Evolutionary conservation across 2,888 invertebrate genomes (phyloP).

Genomic region (Polydrusus tereticollis): DNA sequence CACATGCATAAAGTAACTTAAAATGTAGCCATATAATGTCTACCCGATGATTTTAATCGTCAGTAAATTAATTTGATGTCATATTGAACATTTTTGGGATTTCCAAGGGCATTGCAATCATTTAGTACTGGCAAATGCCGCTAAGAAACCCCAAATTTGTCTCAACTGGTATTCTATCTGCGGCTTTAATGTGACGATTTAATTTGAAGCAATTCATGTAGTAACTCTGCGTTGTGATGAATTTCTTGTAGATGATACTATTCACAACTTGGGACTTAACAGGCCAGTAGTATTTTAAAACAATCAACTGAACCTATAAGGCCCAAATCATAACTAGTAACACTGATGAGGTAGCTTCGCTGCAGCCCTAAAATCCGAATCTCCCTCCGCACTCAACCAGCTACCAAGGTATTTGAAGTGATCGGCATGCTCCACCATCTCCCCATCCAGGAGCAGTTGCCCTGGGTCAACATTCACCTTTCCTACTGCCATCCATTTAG

Average conservation of each 20-base stretch:
- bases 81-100: slow-evolving; percentile 81
- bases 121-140: slow-evolving; percentile 78
- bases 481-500: too few relatives aligned
- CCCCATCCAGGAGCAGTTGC: too few relatives aligned
- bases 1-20: too few relatives aligned
- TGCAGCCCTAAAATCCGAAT: too few relatives aligned
- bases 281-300: slow-evolving; percentile 81
- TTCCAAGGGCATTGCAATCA: slow-evolving; percentile 86
- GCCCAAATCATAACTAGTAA: slow-evolving; percentile 70
- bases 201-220: too few relatives aligned
- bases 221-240: too few relatives aligned
- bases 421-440: too few relatives aligned
- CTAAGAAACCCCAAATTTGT: slow-evolving; percentile 85
- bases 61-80: slow-evolving; percentile 10
- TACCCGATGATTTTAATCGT: background rate
- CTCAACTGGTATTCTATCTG: slow-evolving; percentile 67
- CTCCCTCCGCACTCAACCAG: too few relatives aligned
- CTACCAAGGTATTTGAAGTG: too few relatives aligned
- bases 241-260: slow-evolving; percentile 50
- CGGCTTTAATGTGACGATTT: background rate
- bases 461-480: too few relatives aligned
- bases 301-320: slow-evolving; percentile 80
- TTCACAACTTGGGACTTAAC: slow-evolving; percentile 86
- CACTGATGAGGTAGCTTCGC: too few relatives aligned
- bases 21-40: too few relatives aligned